Conservation (phyloP, 2,797 vertebrate genomes). For the Microcaecilia unicolor region DNA sequence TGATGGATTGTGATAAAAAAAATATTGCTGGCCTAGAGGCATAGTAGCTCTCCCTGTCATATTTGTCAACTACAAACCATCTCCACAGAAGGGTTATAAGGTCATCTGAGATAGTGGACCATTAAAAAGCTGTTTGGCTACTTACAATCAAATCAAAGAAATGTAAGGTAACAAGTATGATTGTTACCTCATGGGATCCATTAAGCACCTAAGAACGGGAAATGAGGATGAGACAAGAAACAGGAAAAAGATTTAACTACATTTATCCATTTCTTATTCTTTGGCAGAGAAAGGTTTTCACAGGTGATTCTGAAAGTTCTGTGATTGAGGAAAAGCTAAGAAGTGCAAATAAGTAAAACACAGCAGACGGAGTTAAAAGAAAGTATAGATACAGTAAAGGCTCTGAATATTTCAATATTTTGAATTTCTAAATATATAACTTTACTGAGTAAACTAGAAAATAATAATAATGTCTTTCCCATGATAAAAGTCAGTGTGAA, state of each 20-base stretch:
- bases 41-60: constrained; percentile 33
- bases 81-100: constrained; percentile 28
- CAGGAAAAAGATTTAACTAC: constrained; percentile 14
- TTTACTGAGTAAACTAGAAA: no score
- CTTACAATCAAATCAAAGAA: constrained; percentile 34
- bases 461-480: no score
- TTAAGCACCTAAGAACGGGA: constrained; percentile 19
- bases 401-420: no score
- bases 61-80: constrained; percentile 41
- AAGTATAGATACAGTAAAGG: no score
- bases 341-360: no score
- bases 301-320: constrained; percentile 1
- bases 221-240: constrained; percentile 21
- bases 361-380: no score
- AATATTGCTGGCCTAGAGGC: constrained; percentile 44
- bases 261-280: constrained; percentile 4
- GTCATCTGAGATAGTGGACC: constrained; percentile 20
- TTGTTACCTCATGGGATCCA: constrained; percentile 27
- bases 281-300: constrained; percentile 5
- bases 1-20: constrained; percentile 49
- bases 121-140: constrained; percentile 41
- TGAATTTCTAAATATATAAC: no score
- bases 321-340: background rate
- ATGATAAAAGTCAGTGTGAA: no score
- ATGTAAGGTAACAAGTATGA: constrained; percentile 35